Percentiles rank a stretch among this genome's conserved stretches.
Conservation (phyloP, 2,797 vertebrate genomes). For the Artibeus lituratus region DNA sequence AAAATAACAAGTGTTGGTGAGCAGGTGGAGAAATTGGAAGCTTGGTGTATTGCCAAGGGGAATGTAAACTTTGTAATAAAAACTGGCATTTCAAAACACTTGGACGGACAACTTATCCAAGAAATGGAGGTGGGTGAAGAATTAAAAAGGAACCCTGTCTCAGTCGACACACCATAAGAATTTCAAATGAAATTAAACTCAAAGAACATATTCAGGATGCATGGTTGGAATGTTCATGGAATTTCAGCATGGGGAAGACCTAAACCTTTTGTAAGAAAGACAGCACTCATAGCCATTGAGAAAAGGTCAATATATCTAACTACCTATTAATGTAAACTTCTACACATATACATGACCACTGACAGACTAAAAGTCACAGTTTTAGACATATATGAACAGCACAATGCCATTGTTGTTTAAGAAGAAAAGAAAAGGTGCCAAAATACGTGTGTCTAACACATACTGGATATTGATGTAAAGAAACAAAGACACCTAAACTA, state of each 20-base stretch:
- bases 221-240: background rate
- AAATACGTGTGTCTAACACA: background rate
- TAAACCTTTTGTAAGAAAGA: background rate
- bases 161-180: background rate
- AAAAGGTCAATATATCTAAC: background rate
- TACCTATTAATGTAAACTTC: background rate
- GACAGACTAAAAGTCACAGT: background rate
- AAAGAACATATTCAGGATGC: background rate
- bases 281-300: background rate
- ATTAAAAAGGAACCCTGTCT: background rate
- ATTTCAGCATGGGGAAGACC: too few relatives aligned
- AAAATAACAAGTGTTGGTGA: background rate
- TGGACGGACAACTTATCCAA: background rate
- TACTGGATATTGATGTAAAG: background rate
- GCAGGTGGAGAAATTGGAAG: background rate
- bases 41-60: background rate
- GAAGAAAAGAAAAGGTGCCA: background rate
- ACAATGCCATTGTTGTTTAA: background rate
- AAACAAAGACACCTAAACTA: conserved; percentile 10
- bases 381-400: background rate
- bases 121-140: background rate
- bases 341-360: background rate
- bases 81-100: background rate
- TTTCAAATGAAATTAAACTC: conserved; percentile 1
- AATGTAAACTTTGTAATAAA: background rate